These are phyloP conservation scores for Oryzaephilus surinamensis DNA, from an alignment of 1,140 invertebrate genomes.

Conservation along the genomic window DNA sequence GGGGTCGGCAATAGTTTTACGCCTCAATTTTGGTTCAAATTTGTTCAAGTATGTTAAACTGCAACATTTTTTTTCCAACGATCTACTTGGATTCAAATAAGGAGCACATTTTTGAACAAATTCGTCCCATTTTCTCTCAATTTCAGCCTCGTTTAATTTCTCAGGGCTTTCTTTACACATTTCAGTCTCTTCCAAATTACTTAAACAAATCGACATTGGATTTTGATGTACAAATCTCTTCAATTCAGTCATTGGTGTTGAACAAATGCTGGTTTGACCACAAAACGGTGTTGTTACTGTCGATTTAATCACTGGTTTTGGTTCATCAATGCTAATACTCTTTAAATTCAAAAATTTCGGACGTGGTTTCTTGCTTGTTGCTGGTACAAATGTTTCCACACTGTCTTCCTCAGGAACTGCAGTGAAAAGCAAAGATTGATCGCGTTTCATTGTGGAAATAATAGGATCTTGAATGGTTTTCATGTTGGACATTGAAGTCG, in stretches of 20 bases:
- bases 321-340: slow-evolving; percentile 11
- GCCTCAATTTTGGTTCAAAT: no score
- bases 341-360: slow-evolving; percentile 38
- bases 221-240: slow-evolving; percentile 54
- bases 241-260: slow-evolving; percentile 60
- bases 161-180: slow-evolving; percentile 1
- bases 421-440: slow-evolving; percentile 65
- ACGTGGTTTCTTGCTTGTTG: slow-evolving; percentile 31
- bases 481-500: slow-evolving; percentile 4
- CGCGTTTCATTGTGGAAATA: slow-evolving; percentile 53
- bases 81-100: no score
- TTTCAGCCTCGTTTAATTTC: not conserved
- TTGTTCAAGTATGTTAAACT: no score
- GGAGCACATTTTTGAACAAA: slow-evolving; percentile 3
- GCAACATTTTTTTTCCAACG: no score
- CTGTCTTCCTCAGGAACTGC: slow-evolving; percentile 62
- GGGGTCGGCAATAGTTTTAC: slow-evolving; percentile 1
- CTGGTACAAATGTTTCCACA: slow-evolving; percentile 32
- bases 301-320: slow-evolving; percentile 11
- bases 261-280: slow-evolving; percentile 57
- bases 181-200: slow-evolving; percentile 37
- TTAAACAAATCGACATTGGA: slow-evolving; percentile 57
- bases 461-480: slow-evolving; percentile 31
- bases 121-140: no score
- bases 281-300: slow-evolving; percentile 37